Percentiles rank a stretch among this genome's conserved stretches.
Evolutionary conservation across 1,140 invertebrate genomes (phyloP).

Genomic region (Drosophila sp.): DNA sequence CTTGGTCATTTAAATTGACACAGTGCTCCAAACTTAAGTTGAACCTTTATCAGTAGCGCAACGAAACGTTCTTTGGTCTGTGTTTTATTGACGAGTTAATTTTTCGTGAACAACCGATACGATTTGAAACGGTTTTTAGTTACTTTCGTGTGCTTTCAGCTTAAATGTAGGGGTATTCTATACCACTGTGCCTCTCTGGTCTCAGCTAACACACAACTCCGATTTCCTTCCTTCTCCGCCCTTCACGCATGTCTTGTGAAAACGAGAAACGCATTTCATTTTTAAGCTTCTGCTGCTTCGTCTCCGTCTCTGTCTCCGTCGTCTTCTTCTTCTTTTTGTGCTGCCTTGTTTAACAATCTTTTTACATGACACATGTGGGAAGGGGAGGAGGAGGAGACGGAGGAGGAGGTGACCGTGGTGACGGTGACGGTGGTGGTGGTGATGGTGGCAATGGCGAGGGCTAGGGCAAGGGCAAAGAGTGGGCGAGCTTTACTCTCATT

Average conservation of each 20-base stretch:
- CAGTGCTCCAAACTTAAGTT: too few relatives aligned
- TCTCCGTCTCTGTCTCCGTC: slow-evolving; percentile 1
- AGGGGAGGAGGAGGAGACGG: neutral
- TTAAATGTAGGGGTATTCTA: neutral
- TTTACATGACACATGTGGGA: slow-evolving; percentile 73
- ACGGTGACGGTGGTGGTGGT: neutral
- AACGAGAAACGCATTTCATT: slow-evolving; percentile 75
- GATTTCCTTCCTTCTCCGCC: slow-evolving; percentile 2
- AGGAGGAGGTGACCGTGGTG: neutral
- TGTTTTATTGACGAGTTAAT: too few relatives aligned
- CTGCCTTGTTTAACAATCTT: slow-evolving; percentile 72
- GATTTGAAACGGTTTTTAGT: too few relatives aligned
- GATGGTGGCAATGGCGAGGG: slow-evolving; percentile 2
- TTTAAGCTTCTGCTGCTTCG: slow-evolving; percentile 54
- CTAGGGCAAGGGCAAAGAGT: neutral
- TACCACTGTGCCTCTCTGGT: slow-evolving; percentile 12
- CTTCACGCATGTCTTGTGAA: slow-evolving; percentile 34
- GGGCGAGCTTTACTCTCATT: slow-evolving; percentile 11
- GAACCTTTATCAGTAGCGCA: too few relatives aligned
- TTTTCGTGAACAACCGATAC: too few relatives aligned
- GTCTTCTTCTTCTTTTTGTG: slow-evolving; percentile 14
- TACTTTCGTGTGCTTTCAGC: too few relatives aligned
- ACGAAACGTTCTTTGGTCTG: too few relatives aligned
- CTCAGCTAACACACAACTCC: slow-evolving; percentile 17
- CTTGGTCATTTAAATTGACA: too few relatives aligned